phyloP scores from a whole-genome alignment of 2,113 vertebrate species.

The Coregonus clupeaformis region DNA sequence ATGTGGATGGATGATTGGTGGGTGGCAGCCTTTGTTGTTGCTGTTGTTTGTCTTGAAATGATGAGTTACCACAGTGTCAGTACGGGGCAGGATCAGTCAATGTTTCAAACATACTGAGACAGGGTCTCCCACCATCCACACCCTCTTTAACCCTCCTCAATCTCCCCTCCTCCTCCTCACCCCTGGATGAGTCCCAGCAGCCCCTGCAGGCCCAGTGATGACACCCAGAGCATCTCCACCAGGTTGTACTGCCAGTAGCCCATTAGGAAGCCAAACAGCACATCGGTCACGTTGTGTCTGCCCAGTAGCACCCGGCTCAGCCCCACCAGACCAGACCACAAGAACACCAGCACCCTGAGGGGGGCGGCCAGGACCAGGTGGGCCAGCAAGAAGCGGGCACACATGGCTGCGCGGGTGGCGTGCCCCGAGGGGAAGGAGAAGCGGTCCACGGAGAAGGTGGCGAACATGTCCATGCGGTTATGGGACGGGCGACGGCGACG shows the following conservation, averaged over 20 bases:
- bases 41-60: not conserved
- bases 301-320: slow-evolving; percentile 93
- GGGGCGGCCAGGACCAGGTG: slow-evolving; percentile 92
- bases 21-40: not conserved
- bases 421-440: slow-evolving; percentile 98
- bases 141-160: not conserved
- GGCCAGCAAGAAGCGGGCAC: slow-evolving; percentile 88
- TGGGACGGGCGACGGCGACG: slow-evolving; percentile 86
- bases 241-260: slow-evolving; percentile 91
- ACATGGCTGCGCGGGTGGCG: slow-evolving; percentile 89
- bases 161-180: not conserved
- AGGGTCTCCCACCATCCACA: not conserved
- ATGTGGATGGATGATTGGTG: not conserved
- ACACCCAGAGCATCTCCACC: slow-evolving; percentile 91
- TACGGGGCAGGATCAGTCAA: not conserved
- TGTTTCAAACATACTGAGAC: not conserved
- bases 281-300: slow-evolving; percentile 94
- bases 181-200: slow-evolving; percentile 74
- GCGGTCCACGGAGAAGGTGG: slow-evolving; percentile 92
- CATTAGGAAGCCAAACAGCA: slow-evolving; percentile 89
- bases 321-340: slow-evolving; percentile 88
- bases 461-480: slow-evolving; percentile 98
- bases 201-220: slow-evolving; percentile 77
- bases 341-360: slow-evolving; percentile 84
- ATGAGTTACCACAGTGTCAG: too few relatives aligned